phyloP scores from a whole-genome alignment of 2,888 invertebrate genomes.

The Yponomeuta evonymella region DNA sequence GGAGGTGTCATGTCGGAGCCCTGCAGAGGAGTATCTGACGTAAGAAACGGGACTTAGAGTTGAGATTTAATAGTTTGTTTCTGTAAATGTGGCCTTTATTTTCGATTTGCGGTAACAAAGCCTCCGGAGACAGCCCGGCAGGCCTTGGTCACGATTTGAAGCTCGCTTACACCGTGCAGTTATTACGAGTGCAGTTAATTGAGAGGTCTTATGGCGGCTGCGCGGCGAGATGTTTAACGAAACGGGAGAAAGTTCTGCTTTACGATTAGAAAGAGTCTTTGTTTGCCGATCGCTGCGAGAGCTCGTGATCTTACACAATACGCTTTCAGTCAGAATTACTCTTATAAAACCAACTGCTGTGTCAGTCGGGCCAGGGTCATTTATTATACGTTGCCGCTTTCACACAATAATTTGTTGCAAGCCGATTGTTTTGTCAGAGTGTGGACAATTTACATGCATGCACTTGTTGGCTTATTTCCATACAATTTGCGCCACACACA shows the following conservation, averaged over 20 bases:
- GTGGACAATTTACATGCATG: conserved; percentile 42
- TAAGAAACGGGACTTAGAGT: conserved; percentile 27
- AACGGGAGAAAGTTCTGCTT: conserved; percentile 28
- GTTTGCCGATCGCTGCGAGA: conserved; percentile 6
- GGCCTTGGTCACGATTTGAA: conserved; percentile 35
- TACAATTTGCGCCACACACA: conserved; percentile 65
- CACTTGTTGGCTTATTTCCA: conserved; percentile 51
- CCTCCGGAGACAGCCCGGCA: conserved; percentile 32
- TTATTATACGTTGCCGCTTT: not conserved
- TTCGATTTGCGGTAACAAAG: conserved; percentile 27
- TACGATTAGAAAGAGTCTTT: conserved; percentile 17
- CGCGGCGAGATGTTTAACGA: conserved; percentile 21
- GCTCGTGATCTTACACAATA: not conserved
- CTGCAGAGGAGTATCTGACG: conserved; percentile 26
- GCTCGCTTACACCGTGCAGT: conserved; percentile 27
- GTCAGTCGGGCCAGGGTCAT: not conserved
- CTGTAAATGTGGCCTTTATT: conserved; percentile 13
- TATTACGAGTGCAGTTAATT: conserved; percentile 46
- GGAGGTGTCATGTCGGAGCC: conserved; percentile 39
- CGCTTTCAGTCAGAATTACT: not conserved
- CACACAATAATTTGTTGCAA: conserved; percentile 12
- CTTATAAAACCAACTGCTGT: not conserved
- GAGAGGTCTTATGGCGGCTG: conserved; percentile 37
- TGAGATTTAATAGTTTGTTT: conserved; percentile 25
- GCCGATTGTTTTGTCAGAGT: conserved; percentile 6